phyloP scores from a whole-genome alignment of 2,888 invertebrate genomes.

The Myopa testacea region DNA sequence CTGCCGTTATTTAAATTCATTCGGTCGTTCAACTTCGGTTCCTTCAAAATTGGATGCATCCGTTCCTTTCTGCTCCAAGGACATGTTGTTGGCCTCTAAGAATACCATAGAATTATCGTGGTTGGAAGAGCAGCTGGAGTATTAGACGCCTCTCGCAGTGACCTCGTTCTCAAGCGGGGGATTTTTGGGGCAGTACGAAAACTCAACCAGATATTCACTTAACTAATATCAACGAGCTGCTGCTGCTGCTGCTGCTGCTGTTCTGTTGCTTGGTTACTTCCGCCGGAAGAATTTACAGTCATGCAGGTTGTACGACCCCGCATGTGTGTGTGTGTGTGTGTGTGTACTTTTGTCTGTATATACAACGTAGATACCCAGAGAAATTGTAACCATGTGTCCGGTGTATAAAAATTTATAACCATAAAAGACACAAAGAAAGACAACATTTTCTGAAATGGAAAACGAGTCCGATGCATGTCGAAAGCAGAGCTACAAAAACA shows the following conservation, averaged over 20 bases:
- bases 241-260: background rate
- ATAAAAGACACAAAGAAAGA: slow-evolving; percentile 39
- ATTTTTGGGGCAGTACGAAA: background rate
- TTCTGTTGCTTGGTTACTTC: slow-evolving; percentile 41
- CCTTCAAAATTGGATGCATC: no score
- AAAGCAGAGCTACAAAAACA: background rate
- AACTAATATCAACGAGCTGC: slow-evolving; percentile 25
- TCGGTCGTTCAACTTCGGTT: no score
- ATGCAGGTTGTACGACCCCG: slow-evolving; percentile 11
- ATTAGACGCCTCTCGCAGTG: slow-evolving; percentile 2
- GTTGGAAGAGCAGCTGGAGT: background rate
- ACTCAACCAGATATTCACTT: slow-evolving; percentile 15
- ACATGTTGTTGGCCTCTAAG: no score
- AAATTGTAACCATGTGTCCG: slow-evolving; percentile 64
- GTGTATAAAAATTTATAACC: slow-evolving; percentile 61
- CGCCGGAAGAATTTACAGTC: slow-evolving; percentile 51
- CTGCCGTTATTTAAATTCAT: no score
- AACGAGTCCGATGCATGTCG: slow-evolving; percentile 7
- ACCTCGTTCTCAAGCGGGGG: background rate
- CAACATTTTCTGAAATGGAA: slow-evolving; percentile 18
- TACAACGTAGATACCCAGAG: slow-evolving; percentile 26
- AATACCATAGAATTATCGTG: background rate
- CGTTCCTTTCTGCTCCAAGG: no score
- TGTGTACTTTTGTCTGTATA: slow-evolving; percentile 48
- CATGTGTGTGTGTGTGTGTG: slow-evolving; percentile 58